phyloP scores from a whole-genome alignment of 2,113 vertebrate species.

The Saguinus imperator region DNA sequence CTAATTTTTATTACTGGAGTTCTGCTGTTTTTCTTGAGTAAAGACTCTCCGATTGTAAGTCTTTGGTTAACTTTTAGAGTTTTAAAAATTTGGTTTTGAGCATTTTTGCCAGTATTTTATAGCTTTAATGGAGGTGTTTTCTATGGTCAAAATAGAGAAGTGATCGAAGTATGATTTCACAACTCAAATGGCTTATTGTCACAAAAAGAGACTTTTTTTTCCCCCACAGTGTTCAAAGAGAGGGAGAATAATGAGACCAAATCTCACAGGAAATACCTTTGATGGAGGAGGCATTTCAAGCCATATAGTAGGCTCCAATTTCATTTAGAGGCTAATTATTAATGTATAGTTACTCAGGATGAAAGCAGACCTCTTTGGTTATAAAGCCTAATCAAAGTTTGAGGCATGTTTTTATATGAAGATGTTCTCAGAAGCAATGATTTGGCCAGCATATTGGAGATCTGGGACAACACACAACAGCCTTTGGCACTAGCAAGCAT shows the following conservation, averaged over 20 bases:
- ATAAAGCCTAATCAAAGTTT: neutral
- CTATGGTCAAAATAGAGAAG: neutral
- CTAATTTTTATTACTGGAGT: neutral
- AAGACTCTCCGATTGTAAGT: neutral
- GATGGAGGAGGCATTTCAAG: neutral
- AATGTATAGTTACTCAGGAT: neutral
- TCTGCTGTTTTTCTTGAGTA: neutral
- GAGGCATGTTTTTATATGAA: neutral
- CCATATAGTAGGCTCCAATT: neutral
- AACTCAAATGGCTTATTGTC: neutral
- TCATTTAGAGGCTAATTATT: neutral
- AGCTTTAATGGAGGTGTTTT: neutral
- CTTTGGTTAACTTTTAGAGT: neutral
- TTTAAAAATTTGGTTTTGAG: neutral
- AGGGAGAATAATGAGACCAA: neutral
- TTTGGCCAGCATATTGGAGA: neutral
- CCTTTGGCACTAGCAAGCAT: fast-evolving
- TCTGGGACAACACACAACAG: too few species aligned
- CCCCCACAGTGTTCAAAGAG: neutral
- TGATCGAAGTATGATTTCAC: neutral
- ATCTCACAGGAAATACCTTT: neutral
- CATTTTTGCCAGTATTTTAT: neutral
- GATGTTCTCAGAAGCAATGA: neutral
- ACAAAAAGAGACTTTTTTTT: neutral
- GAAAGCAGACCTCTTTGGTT: neutral